phyloP scores from a whole-genome alignment of 2,113 vertebrate species.

The Daubentonia madagascariensis region DNA sequence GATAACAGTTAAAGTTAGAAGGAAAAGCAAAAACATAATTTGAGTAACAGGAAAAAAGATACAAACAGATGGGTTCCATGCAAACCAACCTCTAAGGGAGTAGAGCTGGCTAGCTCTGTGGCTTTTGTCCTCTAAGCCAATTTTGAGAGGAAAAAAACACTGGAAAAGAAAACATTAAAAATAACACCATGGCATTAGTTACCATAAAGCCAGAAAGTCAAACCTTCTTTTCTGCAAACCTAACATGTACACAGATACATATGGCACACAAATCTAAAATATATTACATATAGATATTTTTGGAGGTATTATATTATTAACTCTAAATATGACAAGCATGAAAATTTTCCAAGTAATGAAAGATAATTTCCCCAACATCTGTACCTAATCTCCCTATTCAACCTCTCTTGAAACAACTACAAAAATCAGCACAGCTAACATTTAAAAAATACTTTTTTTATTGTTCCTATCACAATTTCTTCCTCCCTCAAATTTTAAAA shows the following conservation, averaged over 20 bases:
- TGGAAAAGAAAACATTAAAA: conserved; percentile 57
- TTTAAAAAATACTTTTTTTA: conserved; percentile 1
- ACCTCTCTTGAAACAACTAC: conserved; percentile 8
- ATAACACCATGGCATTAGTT: conserved; percentile 19
- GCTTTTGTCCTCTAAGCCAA: conserved; percentile 47
- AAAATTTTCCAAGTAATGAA: conserved; percentile 30
- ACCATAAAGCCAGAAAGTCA: conserved; percentile 35
- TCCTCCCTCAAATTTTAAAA: background rate
- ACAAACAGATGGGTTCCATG: conserved; percentile 23
- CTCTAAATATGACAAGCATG: conserved; percentile 36
- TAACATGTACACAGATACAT: background rate
- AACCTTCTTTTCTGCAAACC: conserved; percentile 25
- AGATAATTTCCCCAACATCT: conserved; percentile 41
- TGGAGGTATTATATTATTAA: background rate
- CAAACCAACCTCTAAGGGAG: background rate
- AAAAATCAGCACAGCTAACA: background rate
- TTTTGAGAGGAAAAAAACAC: background rate
- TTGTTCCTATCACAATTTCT: background rate
- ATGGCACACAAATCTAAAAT: conserved; percentile 41
- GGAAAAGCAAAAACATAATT: background rate
- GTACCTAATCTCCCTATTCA: conserved; percentile 20
- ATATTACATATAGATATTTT: background rate
- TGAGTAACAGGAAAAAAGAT: conserved; percentile 3
- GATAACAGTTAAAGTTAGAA: background rate
- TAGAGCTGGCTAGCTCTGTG: conserved; percentile 5